phyloP scores from a whole-genome alignment of 1,140 invertebrate species.

The Ceratosolen solmsi region DNA sequence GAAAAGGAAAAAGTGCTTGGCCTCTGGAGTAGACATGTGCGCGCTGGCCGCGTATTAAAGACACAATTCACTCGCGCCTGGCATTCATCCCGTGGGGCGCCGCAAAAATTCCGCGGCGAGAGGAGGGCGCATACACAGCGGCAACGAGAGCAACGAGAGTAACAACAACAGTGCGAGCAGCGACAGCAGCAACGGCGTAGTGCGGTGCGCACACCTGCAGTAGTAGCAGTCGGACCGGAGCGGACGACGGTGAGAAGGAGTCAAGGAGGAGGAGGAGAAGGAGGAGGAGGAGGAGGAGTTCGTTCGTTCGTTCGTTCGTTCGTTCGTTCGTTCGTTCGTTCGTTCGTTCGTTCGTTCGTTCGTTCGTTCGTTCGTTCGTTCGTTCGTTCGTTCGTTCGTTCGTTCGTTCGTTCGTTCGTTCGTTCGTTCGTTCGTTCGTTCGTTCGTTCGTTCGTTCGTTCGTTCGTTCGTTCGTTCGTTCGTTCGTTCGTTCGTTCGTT shows the following conservation, averaged over 20 bases:
- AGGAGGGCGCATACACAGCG: neutral
- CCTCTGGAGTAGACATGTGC: neutral
- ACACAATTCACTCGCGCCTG: no score
- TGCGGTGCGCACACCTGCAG: slow-evolving; percentile 8
- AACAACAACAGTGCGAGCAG: neutral
- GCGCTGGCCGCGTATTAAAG: slow-evolving; percentile 5
- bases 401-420: neutral
- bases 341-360: neutral
- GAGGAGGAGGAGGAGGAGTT: neutral
- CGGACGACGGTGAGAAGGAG: neutral
- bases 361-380: neutral
- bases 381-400: slow-evolving; percentile 4
- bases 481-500: neutral
- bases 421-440: neutral
- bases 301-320: slow-evolving; percentile 13
- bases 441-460: no score
- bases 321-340: neutral
- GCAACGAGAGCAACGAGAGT: neutral
- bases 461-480: neutral
- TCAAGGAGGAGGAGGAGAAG: neutral
- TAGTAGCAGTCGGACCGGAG: neutral
- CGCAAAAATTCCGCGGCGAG: slow-evolving; percentile 12
- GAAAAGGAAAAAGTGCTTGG: neutral
- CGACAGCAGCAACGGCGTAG: neutral
- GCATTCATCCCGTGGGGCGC: slow-evolving; percentile 2